Percentiles rank a stretch among this genome's conserved stretches.
phyloP scores from a whole-genome alignment of 2,888 invertebrate genomes.

The Protodeltote pygarga region DNA sequence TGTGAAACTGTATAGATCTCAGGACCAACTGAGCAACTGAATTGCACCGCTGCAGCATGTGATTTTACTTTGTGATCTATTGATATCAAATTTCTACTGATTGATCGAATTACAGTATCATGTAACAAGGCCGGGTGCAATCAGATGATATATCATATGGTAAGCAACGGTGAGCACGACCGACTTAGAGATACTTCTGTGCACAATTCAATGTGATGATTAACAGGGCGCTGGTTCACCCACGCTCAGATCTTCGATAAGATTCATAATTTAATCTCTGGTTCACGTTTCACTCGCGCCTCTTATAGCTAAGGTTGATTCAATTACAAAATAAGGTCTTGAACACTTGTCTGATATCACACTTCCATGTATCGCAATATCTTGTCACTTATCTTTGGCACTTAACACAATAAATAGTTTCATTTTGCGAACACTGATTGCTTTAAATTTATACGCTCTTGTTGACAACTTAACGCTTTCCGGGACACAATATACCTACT shows the following conservation, averaged over 20 bases:
- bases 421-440: constrained; percentile 46
- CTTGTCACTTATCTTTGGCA: constrained; percentile 43
- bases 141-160: constrained; percentile 82
- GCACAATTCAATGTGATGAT: constrained; percentile 56
- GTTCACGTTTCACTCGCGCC: constrained; percentile 54
- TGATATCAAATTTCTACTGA: constrained; percentile 68
- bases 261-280: constrained; percentile 56
- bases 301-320: constrained; percentile 24
- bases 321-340: constrained; percentile 17
- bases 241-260: constrained; percentile 63
- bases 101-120: constrained; percentile 77
- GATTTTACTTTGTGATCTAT: constrained; percentile 70
- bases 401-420: constrained; percentile 28
- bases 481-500: too few relatives aligned
- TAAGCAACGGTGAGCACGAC: constrained; percentile 78
- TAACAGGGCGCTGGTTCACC: constrained; percentile 54
- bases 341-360: constrained; percentile 14
- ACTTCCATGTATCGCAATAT: constrained; percentile 18
- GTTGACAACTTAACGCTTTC: constrained; percentile 34
- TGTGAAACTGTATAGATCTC: constrained; percentile 63
- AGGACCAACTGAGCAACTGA: constrained; percentile 65
- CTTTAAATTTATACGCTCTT: constrained; percentile 43
- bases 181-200: constrained; percentile 60
- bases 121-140: constrained; percentile 75
- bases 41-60: constrained; percentile 63